A percentile compares a stretch with the other conserved stretches of the same genome.
Conservation (phyloP, 2,113 vertebrate genomes). For the Ursus arctos region DNA sequence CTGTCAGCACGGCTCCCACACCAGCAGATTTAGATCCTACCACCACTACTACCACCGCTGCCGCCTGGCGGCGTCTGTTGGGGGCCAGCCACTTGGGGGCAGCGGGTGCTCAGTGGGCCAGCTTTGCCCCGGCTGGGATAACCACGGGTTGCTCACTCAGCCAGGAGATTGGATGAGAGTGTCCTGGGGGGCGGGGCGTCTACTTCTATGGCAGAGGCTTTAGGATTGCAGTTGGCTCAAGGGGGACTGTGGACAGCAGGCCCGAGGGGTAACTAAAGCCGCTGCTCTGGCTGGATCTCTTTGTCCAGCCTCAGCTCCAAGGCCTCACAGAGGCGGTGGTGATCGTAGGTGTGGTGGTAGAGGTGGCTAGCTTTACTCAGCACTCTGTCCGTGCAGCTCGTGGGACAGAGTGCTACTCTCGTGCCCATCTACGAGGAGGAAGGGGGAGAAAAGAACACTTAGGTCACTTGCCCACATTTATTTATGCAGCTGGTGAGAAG, state of each 20-base stretch:
- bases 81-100: not conserved
- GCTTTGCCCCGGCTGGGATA: not conserved
- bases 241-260: too few species aligned
- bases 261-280: accelerated
- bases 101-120: not conserved
- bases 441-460: not conserved
- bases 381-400: accelerated
- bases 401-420: too few species aligned
- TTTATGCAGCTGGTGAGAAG: not conserved
- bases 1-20: not conserved
- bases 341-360: accelerated
- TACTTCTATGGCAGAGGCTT: not conserved
- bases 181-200: accelerated
- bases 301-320: not conserved
- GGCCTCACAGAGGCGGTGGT: accelerated
- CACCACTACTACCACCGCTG: accelerated
- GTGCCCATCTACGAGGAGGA: not conserved
- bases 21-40: too few species aligned
- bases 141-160: not conserved
- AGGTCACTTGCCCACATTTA: not conserved
- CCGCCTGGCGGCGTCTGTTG: accelerated
- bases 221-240: too few species aligned
- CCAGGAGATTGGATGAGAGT: too few species aligned
- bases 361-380: too few species aligned
- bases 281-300: not conserved